A percentile compares a stretch with the other conserved stretches of the same genome.
Conservation (phyloP, 2,113 vertebrate species). For the Antigone vipio region DNA sequence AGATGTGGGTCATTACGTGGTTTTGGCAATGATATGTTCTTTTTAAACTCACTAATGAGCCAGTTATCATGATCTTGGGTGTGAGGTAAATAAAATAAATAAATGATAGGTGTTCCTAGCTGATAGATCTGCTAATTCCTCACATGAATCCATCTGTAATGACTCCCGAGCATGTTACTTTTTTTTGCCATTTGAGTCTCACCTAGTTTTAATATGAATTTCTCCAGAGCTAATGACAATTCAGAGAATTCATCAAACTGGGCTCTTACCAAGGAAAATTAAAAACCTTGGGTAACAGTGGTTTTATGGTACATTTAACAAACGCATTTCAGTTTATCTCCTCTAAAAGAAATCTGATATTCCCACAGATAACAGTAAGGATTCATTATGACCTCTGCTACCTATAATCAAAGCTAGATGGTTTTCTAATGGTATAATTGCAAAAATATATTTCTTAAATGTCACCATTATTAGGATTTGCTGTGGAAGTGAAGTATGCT, state of each 20-base stretch:
- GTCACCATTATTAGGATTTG: neutral
- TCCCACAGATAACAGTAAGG: neutral
- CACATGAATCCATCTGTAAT: neutral
- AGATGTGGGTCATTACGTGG: neutral
- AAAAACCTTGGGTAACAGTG: neutral
- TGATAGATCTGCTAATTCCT: neutral
- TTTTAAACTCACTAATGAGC: neutral
- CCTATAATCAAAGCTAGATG: neutral
- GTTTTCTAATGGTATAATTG: neutral
- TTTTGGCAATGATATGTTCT: neutral
- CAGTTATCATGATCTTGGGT: neutral
- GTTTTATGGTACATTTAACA: slow-evolving; percentile 52
- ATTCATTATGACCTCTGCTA: neutral
- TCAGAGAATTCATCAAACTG: slow-evolving; percentile 19
- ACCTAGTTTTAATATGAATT: neutral
- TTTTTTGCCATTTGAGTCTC: neutral
- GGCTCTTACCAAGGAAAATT: neutral
- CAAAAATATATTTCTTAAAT: neutral
- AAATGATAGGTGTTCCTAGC: neutral
- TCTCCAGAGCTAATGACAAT: neutral
- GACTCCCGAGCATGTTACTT: neutral
- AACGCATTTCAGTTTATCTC: slow-evolving; percentile 9
- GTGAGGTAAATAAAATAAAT: neutral
- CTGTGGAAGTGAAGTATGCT: neutral
- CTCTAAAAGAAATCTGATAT: neutral